Base-by-base conservation (phyloP, 2,797 vertebrate genomes). In the Neopelma chrysocephalum region DNA sequence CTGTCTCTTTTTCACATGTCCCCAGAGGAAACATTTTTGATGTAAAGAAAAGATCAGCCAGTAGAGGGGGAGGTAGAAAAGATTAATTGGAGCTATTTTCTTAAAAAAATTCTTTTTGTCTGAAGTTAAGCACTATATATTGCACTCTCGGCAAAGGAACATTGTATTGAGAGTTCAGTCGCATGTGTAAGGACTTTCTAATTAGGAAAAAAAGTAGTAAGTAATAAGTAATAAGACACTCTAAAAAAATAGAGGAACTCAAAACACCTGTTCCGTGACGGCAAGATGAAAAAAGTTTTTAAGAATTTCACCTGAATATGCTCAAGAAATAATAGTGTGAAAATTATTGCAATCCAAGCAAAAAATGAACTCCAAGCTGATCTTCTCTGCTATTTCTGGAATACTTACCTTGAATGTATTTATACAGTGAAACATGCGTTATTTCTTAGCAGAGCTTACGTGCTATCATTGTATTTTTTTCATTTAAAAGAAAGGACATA, bases 401-500 rank as follows among this genome's bases (percentile, higher is more conserved):
- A 47, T 11, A 12, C 2, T 50, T 82, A 17, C 8, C 5, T 45
- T 60, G 16, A 48, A 31, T 26, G 8, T 27, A 32, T 45, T 36
- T 47, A 32, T 29, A 5, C 5, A 34, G 14, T 5, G 4, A 15
- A 19, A 25, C 12, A 21, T 4, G 3, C 2, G 12, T 10, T 48
- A 16, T 47, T 91, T 68, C 32, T 65, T 31, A 72, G 31, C 8
- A 51, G 29, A 64, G 5, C 7, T 81, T 57, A 18, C 3, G 5
- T 48, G 12, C 8, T n/a, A 0, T 2, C 21, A 3, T 11, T 23
- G 3, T 19, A 3, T 19, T 70, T 53, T 53, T 57, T 91, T 22
- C 4, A 1, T 42, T 48, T 53, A 31, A 25, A 53, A 62, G 47
- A 29, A 90, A 22, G 15, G 26, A 68, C 8, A 3, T 97, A 99